Evolutionary conservation across 2,113 vertebrate genomes (phyloP).

Genomic region (Oenanthe oenanthe): DNA sequence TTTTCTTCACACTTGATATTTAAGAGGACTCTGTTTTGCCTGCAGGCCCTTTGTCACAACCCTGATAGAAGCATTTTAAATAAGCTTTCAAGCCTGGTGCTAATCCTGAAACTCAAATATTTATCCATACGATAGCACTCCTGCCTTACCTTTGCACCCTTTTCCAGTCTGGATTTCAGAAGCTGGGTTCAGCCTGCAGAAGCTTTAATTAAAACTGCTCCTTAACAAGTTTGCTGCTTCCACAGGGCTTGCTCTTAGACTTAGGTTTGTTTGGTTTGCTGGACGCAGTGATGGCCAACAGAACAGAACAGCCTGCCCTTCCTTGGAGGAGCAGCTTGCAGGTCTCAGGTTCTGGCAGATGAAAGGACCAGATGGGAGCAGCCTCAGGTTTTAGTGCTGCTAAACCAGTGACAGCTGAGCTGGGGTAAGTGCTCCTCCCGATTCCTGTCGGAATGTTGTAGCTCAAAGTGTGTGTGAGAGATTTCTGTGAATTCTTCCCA

Average conservation of each 20-base stretch:
- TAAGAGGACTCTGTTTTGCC: background rate
- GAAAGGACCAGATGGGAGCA: background rate
- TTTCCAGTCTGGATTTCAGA: background rate
- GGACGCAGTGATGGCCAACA: accelerated
- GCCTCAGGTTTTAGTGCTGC: background rate
- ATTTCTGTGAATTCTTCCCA: background rate
- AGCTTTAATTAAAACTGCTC: background rate
- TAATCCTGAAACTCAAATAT: slow-evolving; percentile 45
- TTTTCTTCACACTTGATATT: background rate
- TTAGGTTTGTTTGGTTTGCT: background rate
- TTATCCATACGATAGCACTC: background rate
- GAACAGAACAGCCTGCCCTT: accelerated
- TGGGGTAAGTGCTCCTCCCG: background rate
- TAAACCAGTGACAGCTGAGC: accelerated
- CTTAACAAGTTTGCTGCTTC: background rate
- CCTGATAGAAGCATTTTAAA: background rate
- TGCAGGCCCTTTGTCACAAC: background rate
- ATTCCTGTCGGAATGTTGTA: accelerated
- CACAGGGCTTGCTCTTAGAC: background rate
- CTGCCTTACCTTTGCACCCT: background rate
- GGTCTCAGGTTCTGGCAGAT: accelerated
- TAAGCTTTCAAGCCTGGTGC: background rate
- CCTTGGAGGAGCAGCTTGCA: too few species aligned
- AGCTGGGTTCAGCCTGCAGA: accelerated
- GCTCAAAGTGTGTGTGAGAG: accelerated